These are phyloP conservation scores for Phallusia fumigata DNA, from an alignment of 23 tunicate genomes.

Conservation along the genomic window DNA sequence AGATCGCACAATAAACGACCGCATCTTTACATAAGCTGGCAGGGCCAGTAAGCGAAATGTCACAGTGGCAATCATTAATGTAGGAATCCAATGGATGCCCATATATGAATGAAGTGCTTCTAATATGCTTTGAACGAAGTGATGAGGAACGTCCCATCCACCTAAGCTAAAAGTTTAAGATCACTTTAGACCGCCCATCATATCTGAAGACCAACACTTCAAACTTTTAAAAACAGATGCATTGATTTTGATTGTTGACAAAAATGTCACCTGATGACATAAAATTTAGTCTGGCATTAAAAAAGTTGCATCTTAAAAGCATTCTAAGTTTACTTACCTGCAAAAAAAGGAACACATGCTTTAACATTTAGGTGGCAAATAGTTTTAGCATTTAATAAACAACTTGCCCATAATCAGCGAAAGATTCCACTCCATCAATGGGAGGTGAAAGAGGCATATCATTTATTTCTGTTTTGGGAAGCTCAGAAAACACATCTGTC, in stretches of 20 bases:
- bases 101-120: constrained; percentile 36
- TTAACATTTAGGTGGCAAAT: no score
- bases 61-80: constrained; percentile 59
- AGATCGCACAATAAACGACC: constrained; percentile 37
- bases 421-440: neutral
- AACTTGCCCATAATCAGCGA: neutral
- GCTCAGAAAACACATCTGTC: neutral
- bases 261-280: no score
- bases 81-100: constrained; percentile 79
- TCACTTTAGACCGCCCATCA: no score
- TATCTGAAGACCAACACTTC: no score
- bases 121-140: constrained; percentile 59
- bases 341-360: no score
- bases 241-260: no score
- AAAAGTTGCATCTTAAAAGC: no score
- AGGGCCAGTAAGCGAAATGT: constrained; percentile 42
- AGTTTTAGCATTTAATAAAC: no score
- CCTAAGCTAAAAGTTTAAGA: constrained; percentile 67
- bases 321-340: no score
- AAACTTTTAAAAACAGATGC: no score
- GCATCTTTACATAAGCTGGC: constrained; percentile 62
- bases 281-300: no score
- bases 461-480: neutral
- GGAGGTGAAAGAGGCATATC: neutral
- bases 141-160: constrained; percentile 60